Evolutionary conservation across 2,113 vertebrate species (phyloP), one percentile per base, ranked within the genome.

Genomic region (Rhombomys opimus): DNA sequence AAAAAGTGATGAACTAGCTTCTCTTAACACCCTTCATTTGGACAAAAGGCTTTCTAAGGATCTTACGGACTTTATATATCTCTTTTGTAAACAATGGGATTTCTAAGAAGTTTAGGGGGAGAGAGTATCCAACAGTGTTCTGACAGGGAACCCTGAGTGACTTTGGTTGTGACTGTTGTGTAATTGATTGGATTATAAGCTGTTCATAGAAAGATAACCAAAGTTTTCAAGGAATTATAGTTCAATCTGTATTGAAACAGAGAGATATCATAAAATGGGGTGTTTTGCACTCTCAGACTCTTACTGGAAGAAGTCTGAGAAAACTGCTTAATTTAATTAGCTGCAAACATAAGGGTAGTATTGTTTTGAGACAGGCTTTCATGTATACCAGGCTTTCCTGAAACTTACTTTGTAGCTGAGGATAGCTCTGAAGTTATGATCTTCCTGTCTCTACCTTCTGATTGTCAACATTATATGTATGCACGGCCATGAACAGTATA

Each of bases 191-290:
- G 20, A 59, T 92, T 93, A 52, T 91, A 72, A 84, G 76, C 89
- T 90, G 35, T 77, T 13, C 46, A 17, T 76, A 77, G 22, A 65
- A 3, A 91, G 46, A 87, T 18, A 84, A 89, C 18, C 63, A 52
- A 22, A n/a, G n/a, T 87, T 93, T 91, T 89, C 46, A 95, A 76
- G 46, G 35, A 93, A 30, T 85, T 91, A n/a, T 78, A 14, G 59
- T 72, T 89, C 4, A 88, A 12, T 20, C 84, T 78, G 63, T 25
- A 88, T 22, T 90, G 35, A 76, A 86, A 89, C 32, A 90, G 10
- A 86, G 30, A 91, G 32, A 73, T 23, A 38, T 14, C 65, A 75
- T 23, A 91, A 93, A 94, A 87, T 30, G 18, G 54, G 78, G 27
- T 77, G 8, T 2, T 90, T 61, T 92, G 17, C 11, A 50, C 59